A percentile compares a stretch with the other conserved stretches of the same genome.
Evolutionary conservation across 2,888 invertebrate genomes (phyloP).

Genomic region (Cordilura impudica): DNA sequence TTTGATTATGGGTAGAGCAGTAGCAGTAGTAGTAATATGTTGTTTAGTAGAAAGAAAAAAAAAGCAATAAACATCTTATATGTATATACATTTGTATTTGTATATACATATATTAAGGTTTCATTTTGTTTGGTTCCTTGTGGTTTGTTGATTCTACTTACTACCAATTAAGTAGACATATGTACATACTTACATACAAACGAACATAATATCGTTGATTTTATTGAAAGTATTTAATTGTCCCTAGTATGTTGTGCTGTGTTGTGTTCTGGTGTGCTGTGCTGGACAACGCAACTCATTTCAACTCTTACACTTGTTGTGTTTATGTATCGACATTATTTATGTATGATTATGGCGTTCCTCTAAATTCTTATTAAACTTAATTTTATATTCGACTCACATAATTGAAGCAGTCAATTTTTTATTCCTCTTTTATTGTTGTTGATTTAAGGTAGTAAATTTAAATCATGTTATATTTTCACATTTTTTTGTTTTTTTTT

Average conservation of each 20-base stretch:
- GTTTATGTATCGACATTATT: conserved; percentile 9
- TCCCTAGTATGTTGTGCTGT: not conserved
- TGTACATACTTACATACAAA: no score
- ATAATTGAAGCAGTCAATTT: conserved; percentile 44
- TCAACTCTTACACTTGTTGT: not conserved
- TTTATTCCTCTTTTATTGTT: conserved; percentile 1
- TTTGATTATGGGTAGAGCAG: not conserved
- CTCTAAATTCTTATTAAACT: conserved; percentile 42
- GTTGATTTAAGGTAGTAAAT: conserved; percentile 55
- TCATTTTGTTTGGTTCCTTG: conserved; percentile 21
- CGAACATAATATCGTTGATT: conserved; percentile 58
- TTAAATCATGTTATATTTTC: conserved; percentile 46
- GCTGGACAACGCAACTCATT: conserved; percentile 17
- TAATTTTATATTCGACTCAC: conserved; percentile 59
- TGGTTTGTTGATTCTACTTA: not conserved
- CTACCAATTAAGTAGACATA: conserved; percentile 58
- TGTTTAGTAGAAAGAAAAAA: not conserved
- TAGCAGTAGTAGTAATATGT: not conserved
- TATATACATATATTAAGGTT: conserved; percentile 1
- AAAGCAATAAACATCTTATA: not conserved
- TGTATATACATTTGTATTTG: not conserved
- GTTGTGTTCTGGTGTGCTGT: not conserved
- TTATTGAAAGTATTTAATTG: conserved; percentile 46
- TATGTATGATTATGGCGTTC: conserved; percentile 13
- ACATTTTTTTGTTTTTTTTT: conserved; percentile 28